Base-by-base conservation (phyloP, 2,797 vertebrate species). In the Choloepus didactylus region DNA sequence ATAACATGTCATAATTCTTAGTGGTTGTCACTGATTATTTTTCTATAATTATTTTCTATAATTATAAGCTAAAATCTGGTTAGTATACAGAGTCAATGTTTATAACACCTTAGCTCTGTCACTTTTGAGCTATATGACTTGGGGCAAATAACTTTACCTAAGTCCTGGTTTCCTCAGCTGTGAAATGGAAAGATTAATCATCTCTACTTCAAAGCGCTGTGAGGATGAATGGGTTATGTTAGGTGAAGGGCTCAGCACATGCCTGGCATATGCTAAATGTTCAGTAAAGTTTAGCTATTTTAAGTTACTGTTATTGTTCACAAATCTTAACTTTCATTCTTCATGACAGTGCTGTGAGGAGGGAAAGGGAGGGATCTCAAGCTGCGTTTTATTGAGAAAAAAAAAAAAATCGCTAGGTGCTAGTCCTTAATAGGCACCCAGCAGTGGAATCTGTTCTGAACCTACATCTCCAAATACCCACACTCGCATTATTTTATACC, bases 221-320 rank as follows among this genome's bases (percentile, higher is more conserved):
- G 81, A 90, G 9, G 29, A 54, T 44, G n/a, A 77, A 2, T 12
- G 21, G 18, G 21, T 35, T 44, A 14, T 8, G 62, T n/a, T 16
- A 1, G 0, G 2, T 11, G 14, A 51, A 19, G 10, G 4, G 12
- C 49, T 38, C 14, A 35, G 21, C 67, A 5, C 0, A 0, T 1
- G 3, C 38, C 49, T 25, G 44, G 21, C 56, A 4, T 0, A 0
- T 1, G 7, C 41, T 51, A 51, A 69, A n/a, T 62, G 6, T 11
- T 67, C 31, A 27, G 80, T 6, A 59, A 67, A 3, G 27, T 9
- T 31, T 41, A 49, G n/a, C 62, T 29, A 31, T 23, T 16, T 62
- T 69, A 23, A 27, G 46, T 66, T 35, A 44, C 21, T 16, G 54
- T 31, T 62, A 16, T 29, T 56, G 6, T 15, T 70, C 87, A 64